Percentiles rank a stretch among this genome's conserved stretches.
Evolutionary conservation across 1,140 invertebrate genomes (phyloP).

Genomic region (Drosophila trapezifrons): DNA sequence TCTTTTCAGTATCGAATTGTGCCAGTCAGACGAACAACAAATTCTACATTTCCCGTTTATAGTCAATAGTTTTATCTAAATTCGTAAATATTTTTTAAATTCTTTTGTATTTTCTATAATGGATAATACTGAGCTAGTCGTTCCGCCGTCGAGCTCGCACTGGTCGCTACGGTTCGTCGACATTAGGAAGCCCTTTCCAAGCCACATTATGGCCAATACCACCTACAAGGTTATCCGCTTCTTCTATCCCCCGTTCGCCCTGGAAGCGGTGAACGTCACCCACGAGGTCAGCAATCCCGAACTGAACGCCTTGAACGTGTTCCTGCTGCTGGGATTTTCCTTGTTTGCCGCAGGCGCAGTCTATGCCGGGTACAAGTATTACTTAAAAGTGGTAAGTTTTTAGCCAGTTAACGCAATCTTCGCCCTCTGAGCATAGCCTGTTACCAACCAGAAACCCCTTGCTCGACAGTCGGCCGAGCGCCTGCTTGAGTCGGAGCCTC

Average conservation of each 20-base stretch:
- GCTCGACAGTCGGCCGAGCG: neutral
- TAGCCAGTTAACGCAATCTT: neutral
- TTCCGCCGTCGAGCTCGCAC: conserved; percentile 10
- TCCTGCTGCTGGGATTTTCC: neutral
- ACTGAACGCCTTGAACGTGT: neutral
- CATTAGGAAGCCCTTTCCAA: conserved; percentile 13
- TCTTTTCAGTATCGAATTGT: neutral
- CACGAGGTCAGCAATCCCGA: conserved; percentile 17
- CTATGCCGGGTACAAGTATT: neutral
- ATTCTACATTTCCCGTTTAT: neutral
- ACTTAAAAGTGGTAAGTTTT: neutral
- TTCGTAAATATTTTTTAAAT: neutral
- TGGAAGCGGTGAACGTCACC: conserved; percentile 6
- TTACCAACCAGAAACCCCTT: neutral
- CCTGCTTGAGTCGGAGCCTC: neutral
- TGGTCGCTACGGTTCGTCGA: conserved; percentile 24
- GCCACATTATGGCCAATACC: conserved; percentile 11
- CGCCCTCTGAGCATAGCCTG: accelerated
- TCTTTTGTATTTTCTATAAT: neutral
- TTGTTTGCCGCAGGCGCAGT: neutral
- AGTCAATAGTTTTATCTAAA: neutral
- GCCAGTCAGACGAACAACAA: neutral
- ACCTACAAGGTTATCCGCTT: conserved; percentile 34
- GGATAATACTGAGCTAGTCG: neutral
- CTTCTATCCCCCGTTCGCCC: conserved; percentile 31